Percentiles rank a stretch among this genome's conserved stretches.
These are phyloP conservation scores for Trachythela sp. DNA, from an alignment of 64 coral and sea anemone genomes.

Conservation along the genomic window DNA sequence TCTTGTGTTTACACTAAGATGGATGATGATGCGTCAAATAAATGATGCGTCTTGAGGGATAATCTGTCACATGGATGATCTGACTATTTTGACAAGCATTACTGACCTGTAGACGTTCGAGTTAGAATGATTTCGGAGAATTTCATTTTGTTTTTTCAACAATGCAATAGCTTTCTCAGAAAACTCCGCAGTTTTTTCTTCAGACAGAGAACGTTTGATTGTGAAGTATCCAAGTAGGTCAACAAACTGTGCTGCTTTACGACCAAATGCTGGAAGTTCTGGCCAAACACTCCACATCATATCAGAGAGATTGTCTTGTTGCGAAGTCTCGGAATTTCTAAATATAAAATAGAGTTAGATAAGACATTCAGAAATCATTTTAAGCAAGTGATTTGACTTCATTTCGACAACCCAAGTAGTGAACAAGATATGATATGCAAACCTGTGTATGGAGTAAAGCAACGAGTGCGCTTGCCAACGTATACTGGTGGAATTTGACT, in stretches of 20 bases:
- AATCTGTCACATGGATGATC: too few relatives aligned
- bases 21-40: too few relatives aligned
- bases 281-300: constrained; percentile 99
- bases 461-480: constrained; percentile 95
- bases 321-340: constrained; percentile 62
- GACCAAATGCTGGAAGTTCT: constrained; percentile 79
- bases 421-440: neutral
- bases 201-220: constrained; percentile 64
- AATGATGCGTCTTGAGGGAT: too few relatives aligned
- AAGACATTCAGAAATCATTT: neutral
- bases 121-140: constrained; percentile 88
- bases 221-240: constrained; percentile 92
- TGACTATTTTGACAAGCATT: too few relatives aligned
- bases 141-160: constrained; percentile 80
- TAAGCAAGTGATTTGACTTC: too few relatives aligned
- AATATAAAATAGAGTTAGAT: neutral
- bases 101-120: constrained; percentile 95
- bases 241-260: constrained; percentile 92
- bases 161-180: constrained; percentile 85
- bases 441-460: constrained; percentile 89
- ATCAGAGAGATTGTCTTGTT: constrained; percentile 84
- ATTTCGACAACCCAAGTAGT: too few relatives aligned
- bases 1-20: too few relatives aligned
- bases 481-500: constrained; percentile 91
- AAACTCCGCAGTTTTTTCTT: constrained; percentile 8